Evolutionary conservation across 2,888 invertebrate species (phyloP), one percentile per base, ranked within the genome.

Genomic region (Amblyjoppa fuscipennis): DNA sequence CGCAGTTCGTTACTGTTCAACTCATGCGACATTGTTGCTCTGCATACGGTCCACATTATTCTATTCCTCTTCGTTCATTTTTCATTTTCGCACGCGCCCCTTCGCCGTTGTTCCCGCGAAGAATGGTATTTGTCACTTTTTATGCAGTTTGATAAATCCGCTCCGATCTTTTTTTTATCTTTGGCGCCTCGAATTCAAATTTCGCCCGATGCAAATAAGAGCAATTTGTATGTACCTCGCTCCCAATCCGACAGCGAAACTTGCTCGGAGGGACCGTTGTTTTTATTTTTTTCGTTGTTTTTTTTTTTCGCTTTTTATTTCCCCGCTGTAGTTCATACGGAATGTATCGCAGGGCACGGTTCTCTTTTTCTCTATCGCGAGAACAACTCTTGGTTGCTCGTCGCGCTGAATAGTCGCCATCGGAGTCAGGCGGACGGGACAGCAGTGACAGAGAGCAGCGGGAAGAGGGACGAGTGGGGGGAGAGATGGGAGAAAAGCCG

Each of bases 401-500:
- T 34, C 31, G 34, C 34, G 34, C 13, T 31, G 64, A 64, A 64
- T 16, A 34, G 31, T 64, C 31, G 31, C 16, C 31, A 20, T 38
- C 38, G 38, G 34, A 34, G 64, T 64, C 31, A n/a, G 7, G 31
- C 7, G 34, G 16, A 20, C 16, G 49, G 20, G 49, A 34, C 45
- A 31, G 25, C 51, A 13, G 69, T 25, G 13, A 45, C 16, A 6
- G 5, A 31, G 28, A 51, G 45, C n/a, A 31, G 31, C 0, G 74
- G 38, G 56, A 53, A n/a, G 74, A 11, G 74, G n/a, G 28, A 38
- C n/a, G 73, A 11, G 45, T 0, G 16, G 66, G 7, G 64, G 31
- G 5, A 7, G 20, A 4, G 41, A 9, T 41, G 69, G 16, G 49
- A 16, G 45, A 61, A 71, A 70, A 79, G 25, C 70, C 71, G 79